Conservation (phyloP, 2,113 vertebrate genomes). For the Megaceryle maxima region DNA sequence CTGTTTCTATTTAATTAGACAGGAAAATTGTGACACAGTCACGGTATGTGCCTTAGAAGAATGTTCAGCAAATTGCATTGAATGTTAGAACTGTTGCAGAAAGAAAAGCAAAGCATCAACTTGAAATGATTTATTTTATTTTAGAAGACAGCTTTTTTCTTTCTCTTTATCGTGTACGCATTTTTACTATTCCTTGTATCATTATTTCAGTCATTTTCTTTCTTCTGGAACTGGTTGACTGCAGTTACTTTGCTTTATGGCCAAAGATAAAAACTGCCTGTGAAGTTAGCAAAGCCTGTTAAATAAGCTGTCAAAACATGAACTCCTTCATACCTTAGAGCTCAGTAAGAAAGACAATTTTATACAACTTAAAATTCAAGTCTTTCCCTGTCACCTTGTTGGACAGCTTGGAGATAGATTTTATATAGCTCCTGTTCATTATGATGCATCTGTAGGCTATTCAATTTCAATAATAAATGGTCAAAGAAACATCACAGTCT, state of each 20-base stretch:
- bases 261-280: constrained; percentile 3
- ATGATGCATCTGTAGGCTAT: constrained; percentile 1
- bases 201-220: background rate
- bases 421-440: background rate
- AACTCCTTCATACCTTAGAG: constrained; percentile 10
- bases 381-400: background rate
- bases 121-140: background rate
- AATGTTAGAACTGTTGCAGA: background rate
- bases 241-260: background rate
- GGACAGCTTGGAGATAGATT: constrained; percentile 8
- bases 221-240: background rate
- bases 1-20: constrained; percentile 35
- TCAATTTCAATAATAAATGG: background rate
- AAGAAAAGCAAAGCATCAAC: background rate
- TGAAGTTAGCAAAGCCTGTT: constrained; percentile 33
- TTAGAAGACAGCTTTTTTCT: background rate
- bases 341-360: constrained; percentile 25
- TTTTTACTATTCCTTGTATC: background rate
- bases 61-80: background rate
- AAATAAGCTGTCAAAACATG: constrained; percentile 40
- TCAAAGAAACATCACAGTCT: constrained; percentile 3
- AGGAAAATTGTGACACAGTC: constrained; percentile 19
- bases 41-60: background rate
- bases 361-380: background rate
- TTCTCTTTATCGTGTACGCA: background rate